Base-by-base conservation (phyloP, 2,113 vertebrate species). In the Prionailurus bengalensis region DNA sequence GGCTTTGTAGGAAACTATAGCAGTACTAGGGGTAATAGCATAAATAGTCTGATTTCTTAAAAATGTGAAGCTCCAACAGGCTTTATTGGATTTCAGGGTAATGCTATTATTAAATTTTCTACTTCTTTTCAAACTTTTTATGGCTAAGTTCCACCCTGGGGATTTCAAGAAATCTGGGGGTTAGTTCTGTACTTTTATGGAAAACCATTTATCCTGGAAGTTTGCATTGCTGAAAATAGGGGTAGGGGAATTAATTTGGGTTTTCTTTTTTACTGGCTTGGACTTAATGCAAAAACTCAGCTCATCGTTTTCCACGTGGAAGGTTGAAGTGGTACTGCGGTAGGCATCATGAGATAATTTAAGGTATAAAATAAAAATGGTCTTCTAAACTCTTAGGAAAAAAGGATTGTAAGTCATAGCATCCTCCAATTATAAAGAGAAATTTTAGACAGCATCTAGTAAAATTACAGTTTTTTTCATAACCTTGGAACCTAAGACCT, bases 81-180 rank as follows among this genome's bases (percentile, higher is more conserved):
- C 86, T 96, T 97, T 97, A 97, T 96, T 87, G 55, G 63, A 95
- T 97, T 87, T 95, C 89, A 88, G 61, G 58, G 76, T 97, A 95
- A 95, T 94, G n/a, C 73, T 76, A 61, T 95, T 97, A 95, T 83
- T 96, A 97, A 90, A 89, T 96, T 97, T 94, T 61, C 89, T 97
- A 71, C 96, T 85, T 42, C 81, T 95, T 91, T 95, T 97, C 83
- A 93, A 90, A 97, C 66, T 95, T 96, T 25, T 96, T 82, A n/a
- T 93, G 74, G 55, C 68, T 58, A 29, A 80, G 79, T 90, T 97
- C 83, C 39, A 94, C 90, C 65, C 55, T 74, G 42, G 78, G 65
- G 55, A 74, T 96, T 92, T 95, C 53, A 65, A 85, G 94, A 91
- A 88, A 91, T 80, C 7, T 17, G 7, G 66, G 66, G 45, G 10